Evolutionary conservation across 2,797 vertebrate species (phyloP).

Genomic region (Acomys russatus): DNA sequence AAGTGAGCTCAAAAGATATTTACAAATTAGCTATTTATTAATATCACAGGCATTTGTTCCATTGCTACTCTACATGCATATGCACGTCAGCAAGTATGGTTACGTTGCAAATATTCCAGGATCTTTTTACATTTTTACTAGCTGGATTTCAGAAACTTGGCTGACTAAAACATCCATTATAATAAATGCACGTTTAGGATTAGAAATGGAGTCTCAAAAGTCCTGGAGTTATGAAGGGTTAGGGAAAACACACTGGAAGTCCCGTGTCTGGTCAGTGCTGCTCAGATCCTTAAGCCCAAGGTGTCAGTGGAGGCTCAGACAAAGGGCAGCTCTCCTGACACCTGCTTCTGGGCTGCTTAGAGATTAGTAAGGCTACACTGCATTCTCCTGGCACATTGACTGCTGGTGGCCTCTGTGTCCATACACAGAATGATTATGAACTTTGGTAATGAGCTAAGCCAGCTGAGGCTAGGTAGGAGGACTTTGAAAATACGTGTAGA

Average conservation of each 20-base stretch:
- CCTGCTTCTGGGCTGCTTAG: constrained; percentile 48
- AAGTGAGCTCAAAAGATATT: background rate
- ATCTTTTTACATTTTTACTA: background rate
- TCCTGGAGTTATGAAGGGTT: background rate
- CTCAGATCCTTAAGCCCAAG: background rate
- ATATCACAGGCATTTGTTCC: background rate
- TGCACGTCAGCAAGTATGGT: background rate
- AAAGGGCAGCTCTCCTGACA: rapidly evolving
- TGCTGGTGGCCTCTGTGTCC: constrained; percentile 16
- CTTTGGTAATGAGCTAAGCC: constrained; percentile 76
- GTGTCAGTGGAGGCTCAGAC: background rate
- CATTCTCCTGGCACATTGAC: constrained; percentile 12
- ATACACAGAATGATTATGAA: constrained; percentile 50
- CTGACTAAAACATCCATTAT: background rate
- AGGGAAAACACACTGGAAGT: background rate
- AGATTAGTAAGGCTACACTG: constrained; percentile 34
- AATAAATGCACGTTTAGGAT: background rate
- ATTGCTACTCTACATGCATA: background rate
- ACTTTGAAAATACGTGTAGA: constrained; percentile 26
- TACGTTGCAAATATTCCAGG: background rate
- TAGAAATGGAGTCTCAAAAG: background rate
- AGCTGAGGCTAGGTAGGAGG: constrained; percentile 75
- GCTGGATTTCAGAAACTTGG: background rate
- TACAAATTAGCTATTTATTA: background rate
- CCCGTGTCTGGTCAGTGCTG: background rate